Conservation (phyloP, 2,797 vertebrate species). For the Apodemus agrarius region DNA sequence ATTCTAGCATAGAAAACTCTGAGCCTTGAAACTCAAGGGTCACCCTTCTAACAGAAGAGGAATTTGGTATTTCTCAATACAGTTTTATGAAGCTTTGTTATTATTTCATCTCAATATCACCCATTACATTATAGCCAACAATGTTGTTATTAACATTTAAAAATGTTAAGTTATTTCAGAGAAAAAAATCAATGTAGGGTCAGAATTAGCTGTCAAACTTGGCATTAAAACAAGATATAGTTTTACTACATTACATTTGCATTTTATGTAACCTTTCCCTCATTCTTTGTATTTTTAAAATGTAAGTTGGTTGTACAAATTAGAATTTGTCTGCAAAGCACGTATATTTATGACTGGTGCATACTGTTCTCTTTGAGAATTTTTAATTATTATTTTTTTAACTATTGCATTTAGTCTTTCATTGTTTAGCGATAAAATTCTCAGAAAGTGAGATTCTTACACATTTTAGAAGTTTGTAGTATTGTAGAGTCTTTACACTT, state of each 20-base stretch:
- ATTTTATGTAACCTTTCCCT: not conserved
- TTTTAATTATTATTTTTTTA: not conserved
- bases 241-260: not conserved
- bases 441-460: constrained; percentile 19
- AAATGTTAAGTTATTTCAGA: not conserved
- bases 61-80: not conserved
- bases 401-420: not conserved
- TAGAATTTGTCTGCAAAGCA: not conserved
- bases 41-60: not conserved
- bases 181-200: not conserved
- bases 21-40: not conserved
- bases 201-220: not conserved
- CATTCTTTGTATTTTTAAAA: constrained; percentile 33
- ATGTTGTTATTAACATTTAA: not conserved
- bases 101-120: not conserved
- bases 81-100: not conserved
- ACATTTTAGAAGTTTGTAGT: not conserved
- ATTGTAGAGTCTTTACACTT: not conserved
- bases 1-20: not conserved
- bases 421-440: constrained; percentile 1
- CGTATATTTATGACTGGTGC: not conserved
- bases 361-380: not conserved
- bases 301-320: constrained; percentile 36
- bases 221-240: not conserved
- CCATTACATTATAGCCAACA: not conserved